Conservation (phyloP, 2,888 invertebrate genomes). For the Heliconius erato region DNA sequence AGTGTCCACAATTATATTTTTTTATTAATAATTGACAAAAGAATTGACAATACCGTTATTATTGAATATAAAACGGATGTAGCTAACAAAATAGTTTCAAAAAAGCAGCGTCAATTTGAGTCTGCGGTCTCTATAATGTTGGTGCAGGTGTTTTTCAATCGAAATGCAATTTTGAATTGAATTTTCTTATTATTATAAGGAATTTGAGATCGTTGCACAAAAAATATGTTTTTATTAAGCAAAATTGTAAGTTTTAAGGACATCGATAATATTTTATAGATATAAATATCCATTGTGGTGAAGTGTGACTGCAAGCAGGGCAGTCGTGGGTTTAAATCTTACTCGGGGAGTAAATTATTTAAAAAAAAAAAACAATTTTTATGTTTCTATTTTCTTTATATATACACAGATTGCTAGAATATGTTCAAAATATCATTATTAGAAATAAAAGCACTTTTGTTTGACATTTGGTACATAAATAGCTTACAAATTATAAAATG, state of each 20-base stretch:
- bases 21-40: conserved; percentile 27
- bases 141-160: conserved; percentile 58
- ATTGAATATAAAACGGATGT: conserved; percentile 65
- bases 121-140: conserved; percentile 66
- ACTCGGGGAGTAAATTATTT: not conserved
- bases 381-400: too few relatives aligned
- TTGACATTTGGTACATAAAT: too few relatives aligned
- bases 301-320: not conserved
- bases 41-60: conserved; percentile 56
- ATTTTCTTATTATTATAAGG: conserved; percentile 33
- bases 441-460: too few relatives aligned
- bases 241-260: conserved; percentile 20
- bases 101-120: conserved; percentile 66
- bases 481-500: too few relatives aligned
- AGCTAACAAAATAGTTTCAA: conserved; percentile 66
- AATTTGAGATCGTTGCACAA: not conserved
- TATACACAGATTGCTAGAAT: too few relatives aligned
- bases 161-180: conserved; percentile 51
- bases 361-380: too few relatives aligned
- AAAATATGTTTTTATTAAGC: conserved; percentile 17
- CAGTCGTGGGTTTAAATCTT: too few relatives aligned
- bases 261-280: not conserved
- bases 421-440: too few relatives aligned
- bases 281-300: not conserved
- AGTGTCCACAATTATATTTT: not conserved